A percentile compares a stretch with the other conserved stretches of the same genome.
These are phyloP conservation scores for Drosophila formosana DNA, from an alignment of 2,888 invertebrate genomes.

Conservation along the genomic window DNA sequence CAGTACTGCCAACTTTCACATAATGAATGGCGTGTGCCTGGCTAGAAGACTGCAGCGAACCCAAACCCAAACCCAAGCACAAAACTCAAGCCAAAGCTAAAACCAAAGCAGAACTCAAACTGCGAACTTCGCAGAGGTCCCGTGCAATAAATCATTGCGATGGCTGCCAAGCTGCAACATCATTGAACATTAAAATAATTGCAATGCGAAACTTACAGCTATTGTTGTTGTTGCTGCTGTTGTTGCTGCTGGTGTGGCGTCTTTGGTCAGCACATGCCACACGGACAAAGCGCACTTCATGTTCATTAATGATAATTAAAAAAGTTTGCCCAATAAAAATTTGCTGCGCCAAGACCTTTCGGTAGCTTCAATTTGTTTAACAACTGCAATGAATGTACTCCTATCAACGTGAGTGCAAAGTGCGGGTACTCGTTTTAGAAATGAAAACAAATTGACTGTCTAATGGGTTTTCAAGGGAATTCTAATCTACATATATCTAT, in stretches of 20 bases:
- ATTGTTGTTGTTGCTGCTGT: constrained; percentile 10
- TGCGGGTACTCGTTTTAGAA: constrained; percentile 5
- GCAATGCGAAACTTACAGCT: constrained; percentile 65
- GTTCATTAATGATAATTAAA: constrained; percentile 78
- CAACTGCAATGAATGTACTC: constrained; percentile 35
- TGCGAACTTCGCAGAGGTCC: constrained; percentile 23
- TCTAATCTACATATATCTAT: no score
- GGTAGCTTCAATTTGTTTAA: constrained; percentile 42
- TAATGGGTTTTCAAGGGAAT: background rate
- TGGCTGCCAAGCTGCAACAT: constrained; percentile 71
- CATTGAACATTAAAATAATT: constrained; percentile 77
- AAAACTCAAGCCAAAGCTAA: constrained; percentile 2
- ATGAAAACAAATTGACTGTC: background rate
- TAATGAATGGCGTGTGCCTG: constrained; percentile 43
- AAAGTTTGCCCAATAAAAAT: constrained; percentile 66
- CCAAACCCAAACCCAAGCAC: constrained; percentile 5
- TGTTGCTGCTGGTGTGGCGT: constrained; percentile 11
- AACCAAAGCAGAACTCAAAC: constrained; percentile 27
- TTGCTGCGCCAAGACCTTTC: constrained; percentile 41
- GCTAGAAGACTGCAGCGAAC: constrained; percentile 4
- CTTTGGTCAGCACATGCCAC: constrained; percentile 57
- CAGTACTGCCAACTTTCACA: constrained; percentile 60
- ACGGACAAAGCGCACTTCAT: constrained; percentile 38
- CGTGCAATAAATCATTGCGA: constrained; percentile 69
- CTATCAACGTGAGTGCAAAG: constrained; percentile 2